Conservation (phyloP, 2,888 invertebrate genomes). For the Celastrina argiolus region DNA sequence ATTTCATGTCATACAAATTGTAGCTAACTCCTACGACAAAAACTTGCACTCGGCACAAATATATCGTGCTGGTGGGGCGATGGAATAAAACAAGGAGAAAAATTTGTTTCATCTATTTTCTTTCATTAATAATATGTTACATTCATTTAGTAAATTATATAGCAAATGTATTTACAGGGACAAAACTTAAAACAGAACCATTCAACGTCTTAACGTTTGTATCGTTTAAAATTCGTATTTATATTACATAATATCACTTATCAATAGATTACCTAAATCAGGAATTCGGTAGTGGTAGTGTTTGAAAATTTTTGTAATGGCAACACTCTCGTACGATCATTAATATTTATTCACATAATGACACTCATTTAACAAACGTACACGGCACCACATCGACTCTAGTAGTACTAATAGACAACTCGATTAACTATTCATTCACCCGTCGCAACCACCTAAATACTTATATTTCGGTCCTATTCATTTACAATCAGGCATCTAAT, state of each 20-base stretch:
- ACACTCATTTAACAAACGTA: conserved; percentile 17
- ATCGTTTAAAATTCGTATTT: conserved; percentile 78
- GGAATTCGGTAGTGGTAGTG: conserved; percentile 61
- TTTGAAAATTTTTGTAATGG: conserved; percentile 55
- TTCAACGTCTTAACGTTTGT: conserved; percentile 64
- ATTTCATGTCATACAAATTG: too few relatives aligned
- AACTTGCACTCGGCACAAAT: too few relatives aligned
- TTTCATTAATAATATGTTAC: conserved; percentile 77
- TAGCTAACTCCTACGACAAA: too few relatives aligned
- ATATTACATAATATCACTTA: conserved; percentile 76
- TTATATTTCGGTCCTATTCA: conserved; percentile 16
- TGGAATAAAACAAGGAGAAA: conserved; percentile 56
- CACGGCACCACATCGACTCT: conserved; percentile 14
- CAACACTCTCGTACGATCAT: conserved; percentile 15
- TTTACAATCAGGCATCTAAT: conserved; percentile 16
- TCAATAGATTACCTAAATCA: conserved; percentile 59
- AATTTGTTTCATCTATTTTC: conserved; percentile 74
- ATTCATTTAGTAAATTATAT: conserved; percentile 77
- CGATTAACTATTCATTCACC: conserved; percentile 19
- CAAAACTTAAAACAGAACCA: conserved; percentile 68
- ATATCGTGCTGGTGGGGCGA: background rate
- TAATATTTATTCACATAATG: background rate
- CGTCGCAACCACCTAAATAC: conserved; percentile 17
- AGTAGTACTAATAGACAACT: conserved; percentile 21
- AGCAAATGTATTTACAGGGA: conserved; percentile 78